Percentiles rank a stretch among this genome's conserved stretches.
Conservation (phyloP, 2,797 vertebrate species). For the Phrynocephalus forsythii region DNA sequence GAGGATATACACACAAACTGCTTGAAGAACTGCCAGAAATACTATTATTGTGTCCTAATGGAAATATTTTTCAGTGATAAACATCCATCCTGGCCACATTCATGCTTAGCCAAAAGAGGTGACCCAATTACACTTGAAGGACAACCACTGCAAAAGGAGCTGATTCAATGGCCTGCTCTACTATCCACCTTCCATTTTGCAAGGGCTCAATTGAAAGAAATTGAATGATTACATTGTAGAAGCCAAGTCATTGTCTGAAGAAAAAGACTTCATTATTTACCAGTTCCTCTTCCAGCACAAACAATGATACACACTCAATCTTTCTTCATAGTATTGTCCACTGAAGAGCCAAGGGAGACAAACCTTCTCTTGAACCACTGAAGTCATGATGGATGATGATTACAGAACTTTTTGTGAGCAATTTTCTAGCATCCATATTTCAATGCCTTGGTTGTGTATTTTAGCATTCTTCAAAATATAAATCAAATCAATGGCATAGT, state of each 20-base stretch:
- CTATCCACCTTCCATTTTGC: slow-evolving; percentile 9
- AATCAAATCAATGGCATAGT: slow-evolving; percentile 2
- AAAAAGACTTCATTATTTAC: background rate
- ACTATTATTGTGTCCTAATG: background rate
- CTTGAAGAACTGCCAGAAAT: slow-evolving; percentile 10
- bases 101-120: background rate
- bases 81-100: background rate
- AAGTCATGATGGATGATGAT: background rate
- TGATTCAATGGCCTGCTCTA: background rate
- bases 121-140: background rate
- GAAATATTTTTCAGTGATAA: background rate
- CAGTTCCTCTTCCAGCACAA: slow-evolving; percentile 11
- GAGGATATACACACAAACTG: background rate
- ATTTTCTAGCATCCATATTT: background rate
- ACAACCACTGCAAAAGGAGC: background rate
- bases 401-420: background rate
- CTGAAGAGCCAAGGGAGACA: background rate
- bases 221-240: background rate
- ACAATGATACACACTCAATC: background rate
- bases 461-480: slow-evolving; percentile 9
- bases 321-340: background rate
- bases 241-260: background rate
- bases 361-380: background rate
- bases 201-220: background rate
- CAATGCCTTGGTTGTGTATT: background rate